Base-by-base conservation (phyloP, 2,113 vertebrate genomes). In the Geococcyx californianus region DNA sequence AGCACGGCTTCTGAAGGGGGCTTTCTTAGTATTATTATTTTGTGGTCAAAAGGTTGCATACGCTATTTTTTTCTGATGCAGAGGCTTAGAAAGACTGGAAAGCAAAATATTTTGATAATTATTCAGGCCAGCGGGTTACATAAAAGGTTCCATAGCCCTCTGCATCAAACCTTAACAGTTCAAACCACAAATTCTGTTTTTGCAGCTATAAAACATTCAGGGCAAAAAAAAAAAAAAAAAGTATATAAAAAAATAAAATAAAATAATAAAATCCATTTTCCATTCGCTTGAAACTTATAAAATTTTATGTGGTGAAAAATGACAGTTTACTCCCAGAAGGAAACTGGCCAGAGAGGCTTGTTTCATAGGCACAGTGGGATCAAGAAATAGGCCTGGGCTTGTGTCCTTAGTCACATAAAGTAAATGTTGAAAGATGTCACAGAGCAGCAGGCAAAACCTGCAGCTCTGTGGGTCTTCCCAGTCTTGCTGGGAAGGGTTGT, bases 31-130 rank as follows among this genome's bases (percentile, higher is more conserved):
- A 92, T 86, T 97, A 94, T 97, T 97, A 96, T 97, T 98, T 97
- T 98, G 98, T 98, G 97, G 98, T 98, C 97, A 97, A 98, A 98
- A 98, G 97, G 97, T 98, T 98, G 97, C 98, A 92, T 90, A 95
- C 28, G 11, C 77, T 92, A 51, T 95, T 96, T 96, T 96, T 96
- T 82, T 77, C 92, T 89, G 87, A 95, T 98, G 97, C 97, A 99
- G 98, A 98, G 97, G 98, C 98, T 98, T 98, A 98, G 97, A 98
- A 98, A 98, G 98, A 98, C 98, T 99, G 98, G 99, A 99, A 99
- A 99, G 98, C 98, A 97, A 99, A 99, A 99, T 99, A 99, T 99
- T 99, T 98, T 98, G 97, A 98, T 98, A 99, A 98, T 98, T 98
- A 98, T 99, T 98, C 98, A 98, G 98, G 98, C 98, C 98, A 98